These are phyloP conservation scores for Philereme vetulata DNA, from an alignment of 2,888 invertebrate species.

Conservation along the genomic window DNA sequence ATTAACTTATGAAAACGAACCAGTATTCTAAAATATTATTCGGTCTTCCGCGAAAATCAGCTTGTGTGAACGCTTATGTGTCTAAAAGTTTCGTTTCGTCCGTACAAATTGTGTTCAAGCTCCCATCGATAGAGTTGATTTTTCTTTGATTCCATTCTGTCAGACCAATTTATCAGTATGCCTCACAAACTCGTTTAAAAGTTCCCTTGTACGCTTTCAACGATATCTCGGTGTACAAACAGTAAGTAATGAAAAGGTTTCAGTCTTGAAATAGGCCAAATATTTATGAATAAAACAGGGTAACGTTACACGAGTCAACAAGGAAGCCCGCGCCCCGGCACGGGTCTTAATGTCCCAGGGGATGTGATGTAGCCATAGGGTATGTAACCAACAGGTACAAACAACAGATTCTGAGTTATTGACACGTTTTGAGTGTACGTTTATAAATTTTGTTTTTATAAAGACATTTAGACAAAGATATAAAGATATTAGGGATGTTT, in stretches of 20 bases:
- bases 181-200: background rate
- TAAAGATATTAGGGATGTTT: no score
- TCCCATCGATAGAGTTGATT: background rate
- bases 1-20: background rate
- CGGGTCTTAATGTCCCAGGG: slow-evolving; percentile 15
- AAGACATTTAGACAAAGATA: no score
- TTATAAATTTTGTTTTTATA: no score
- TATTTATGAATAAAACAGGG: slow-evolving; percentile 43
- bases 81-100: background rate
- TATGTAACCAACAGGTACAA: slow-evolving; percentile 10
- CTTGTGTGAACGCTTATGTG: background rate
- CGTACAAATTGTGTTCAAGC: background rate
- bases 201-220: slow-evolving; percentile 2
- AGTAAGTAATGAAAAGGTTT: slow-evolving; percentile 17
- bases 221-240: slow-evolving; percentile 20
- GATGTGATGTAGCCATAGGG: slow-evolving; percentile 7
- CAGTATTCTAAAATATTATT: background rate
- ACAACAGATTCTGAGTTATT: background rate
- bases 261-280: slow-evolving; percentile 33
- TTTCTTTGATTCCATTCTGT: background rate
- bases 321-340: slow-evolving; percentile 21
- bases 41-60: background rate
- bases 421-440: no score
- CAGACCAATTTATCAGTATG: background rate
- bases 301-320: slow-evolving; percentile 40